phyloP scores from a whole-genome alignment of 1,140 invertebrate species.

The Plectus sambesii region DNA sequence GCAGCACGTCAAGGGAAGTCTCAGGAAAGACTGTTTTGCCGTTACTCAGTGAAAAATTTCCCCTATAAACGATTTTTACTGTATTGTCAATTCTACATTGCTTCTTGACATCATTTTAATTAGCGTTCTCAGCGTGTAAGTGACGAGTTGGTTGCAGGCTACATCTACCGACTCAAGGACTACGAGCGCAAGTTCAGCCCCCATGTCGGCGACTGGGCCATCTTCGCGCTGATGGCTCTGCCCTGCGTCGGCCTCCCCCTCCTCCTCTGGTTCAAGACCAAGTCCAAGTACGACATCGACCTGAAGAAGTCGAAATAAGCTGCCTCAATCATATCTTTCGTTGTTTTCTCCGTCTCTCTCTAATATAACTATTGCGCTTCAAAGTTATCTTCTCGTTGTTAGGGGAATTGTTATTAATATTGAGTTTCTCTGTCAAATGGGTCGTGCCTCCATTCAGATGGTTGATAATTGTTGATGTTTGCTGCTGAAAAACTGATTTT shows the following conservation, averaged over 20 bases:
- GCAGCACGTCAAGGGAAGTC: too few species aligned
- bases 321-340: not conserved
- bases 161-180: constrained; percentile 84
- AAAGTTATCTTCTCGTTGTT: too few species aligned
- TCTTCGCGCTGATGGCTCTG: constrained; percentile 88
- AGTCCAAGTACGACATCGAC: constrained; percentile 79
- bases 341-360: not conserved
- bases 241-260: constrained; percentile 87
- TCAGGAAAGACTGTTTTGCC: too few species aligned
- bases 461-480: too few species aligned
- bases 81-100: not conserved
- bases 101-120: not conserved
- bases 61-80: too few species aligned
- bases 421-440: too few species aligned
- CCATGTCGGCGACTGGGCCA: constrained; percentile 90
- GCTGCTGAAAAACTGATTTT: too few species aligned
- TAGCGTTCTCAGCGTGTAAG: not conserved
- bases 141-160: constrained; percentile 29
- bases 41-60: not conserved
- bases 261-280: constrained; percentile 81
- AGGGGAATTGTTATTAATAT: too few species aligned
- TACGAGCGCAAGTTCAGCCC: constrained; percentile 94
- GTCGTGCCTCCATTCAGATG: too few species aligned
- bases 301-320: constrained; percentile 55
- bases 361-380: too few species aligned